These are phyloP conservation scores for Oscheius sp. DNA, from an alignment of 2,888 invertebrate species.

Conservation along the genomic window DNA sequence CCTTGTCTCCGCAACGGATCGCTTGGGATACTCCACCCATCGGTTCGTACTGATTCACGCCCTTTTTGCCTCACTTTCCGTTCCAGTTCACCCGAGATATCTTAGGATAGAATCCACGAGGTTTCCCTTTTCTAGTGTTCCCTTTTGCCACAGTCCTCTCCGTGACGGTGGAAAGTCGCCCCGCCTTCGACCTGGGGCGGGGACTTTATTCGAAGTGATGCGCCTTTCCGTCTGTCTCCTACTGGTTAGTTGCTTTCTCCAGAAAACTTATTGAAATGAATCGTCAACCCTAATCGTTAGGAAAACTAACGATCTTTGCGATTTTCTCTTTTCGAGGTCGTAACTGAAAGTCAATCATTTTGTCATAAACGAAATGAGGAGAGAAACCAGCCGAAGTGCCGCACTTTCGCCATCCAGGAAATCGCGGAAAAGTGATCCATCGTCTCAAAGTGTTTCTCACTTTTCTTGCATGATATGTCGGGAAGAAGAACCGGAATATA, in stretches of 20 bases:
- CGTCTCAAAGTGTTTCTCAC: slow-evolving; percentile 12
- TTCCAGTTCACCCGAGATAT: too few species aligned
- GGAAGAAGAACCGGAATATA: slow-evolving; percentile 14
- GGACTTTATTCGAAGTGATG: slow-evolving; percentile 32
- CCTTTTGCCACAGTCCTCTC: too few species aligned
- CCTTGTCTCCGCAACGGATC: too few species aligned
- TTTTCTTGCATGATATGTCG: slow-evolving; percentile 10
- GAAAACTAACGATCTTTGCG: too few species aligned
- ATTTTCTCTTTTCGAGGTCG: not conserved
- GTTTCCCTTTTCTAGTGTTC: too few species aligned
- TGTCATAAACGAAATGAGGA: slow-evolving; percentile 9
- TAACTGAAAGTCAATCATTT: not conserved
- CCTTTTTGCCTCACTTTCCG: too few species aligned
- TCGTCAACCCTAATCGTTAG: not conserved
- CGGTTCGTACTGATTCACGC: too few species aligned
- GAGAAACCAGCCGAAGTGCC: not conserved
- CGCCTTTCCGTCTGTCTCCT: slow-evolving; percentile 35
- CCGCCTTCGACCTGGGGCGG: slow-evolving; percentile 37
- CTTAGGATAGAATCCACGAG: too few species aligned
- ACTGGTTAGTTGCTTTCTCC: slow-evolving; percentile 36
- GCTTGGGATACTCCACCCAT: too few species aligned
- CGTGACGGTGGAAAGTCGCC: slow-evolving; percentile 11
- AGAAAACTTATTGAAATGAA: not conserved
- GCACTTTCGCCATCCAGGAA: not conserved
- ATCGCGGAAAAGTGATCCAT: slow-evolving; percentile 13